Evolutionary conservation across 2,888 invertebrate species (phyloP), one percentile per base, ranked within the genome.

Genomic region (Ariolimax columbianus): DNA sequence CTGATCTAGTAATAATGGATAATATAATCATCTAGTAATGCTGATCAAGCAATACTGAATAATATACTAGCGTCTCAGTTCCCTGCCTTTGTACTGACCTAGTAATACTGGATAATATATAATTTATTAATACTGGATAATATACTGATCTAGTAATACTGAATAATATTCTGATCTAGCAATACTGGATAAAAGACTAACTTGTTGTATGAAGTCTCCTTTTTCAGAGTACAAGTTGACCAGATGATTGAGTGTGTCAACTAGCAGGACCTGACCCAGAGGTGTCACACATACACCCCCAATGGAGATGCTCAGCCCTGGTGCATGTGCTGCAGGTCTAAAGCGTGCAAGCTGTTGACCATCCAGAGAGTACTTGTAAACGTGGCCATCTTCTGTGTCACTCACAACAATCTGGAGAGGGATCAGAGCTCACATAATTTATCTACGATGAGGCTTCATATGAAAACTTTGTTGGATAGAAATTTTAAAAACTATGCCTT

Each of bases 191-290:
- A n/a, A n/a, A n/a, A n/a, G n/a, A 75, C 75, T 75, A 51, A 75
- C 51, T 75, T 30, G 51, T 33, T 75, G 47, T 33, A 36, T 51
- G n/a, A 93, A 86, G 7, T 87, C 86, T 0, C 93, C 93, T 11
- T 87, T 84, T 59, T 92, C 91, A 17, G 91, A 89, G 86, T 93
- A 93, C n/a, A 91, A 77, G 83, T 90, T 91, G 33, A 93, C 90
- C 0, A 91, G 90, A 85, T 93, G 92, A 81, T 92, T 92, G 7
- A 92, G 86, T 0, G 91, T 84, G 82, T 94, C 93, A 0, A 90
- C 91, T 6, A 93, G 89, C 17, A 93, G 80, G 0, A 92, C 75
- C 70, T 93, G 90, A 1, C 90, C 92, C 9, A 89, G 77, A 9
- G 89, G 89, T n/a, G 89, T 91, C 17, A 92, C 84, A 73, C 89